Base-by-base conservation (phyloP, 2,797 vertebrate genomes). In the Acipenser ruthenus region DNA sequence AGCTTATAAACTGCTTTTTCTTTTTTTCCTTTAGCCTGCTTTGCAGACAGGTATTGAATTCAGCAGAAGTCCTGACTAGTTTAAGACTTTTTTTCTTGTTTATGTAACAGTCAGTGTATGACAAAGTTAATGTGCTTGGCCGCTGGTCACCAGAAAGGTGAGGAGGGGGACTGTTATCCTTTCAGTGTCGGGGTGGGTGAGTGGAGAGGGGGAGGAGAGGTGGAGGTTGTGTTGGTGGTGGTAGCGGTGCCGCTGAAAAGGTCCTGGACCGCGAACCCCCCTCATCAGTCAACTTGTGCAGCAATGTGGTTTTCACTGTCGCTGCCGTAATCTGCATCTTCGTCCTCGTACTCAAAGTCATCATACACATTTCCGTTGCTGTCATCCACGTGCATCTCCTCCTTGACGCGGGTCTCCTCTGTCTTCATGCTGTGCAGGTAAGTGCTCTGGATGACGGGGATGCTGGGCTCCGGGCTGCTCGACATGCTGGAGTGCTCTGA, bases 21-120 rank as follows among this genome's bases (percentile, higher is more conserved):
- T 75, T 83, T 77, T 83, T 70, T 75, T 86, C 81, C 79, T 68
- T 75, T 78, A 80, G 83, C 83, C 79, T 70, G 76, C 78, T 72
- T 75, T 58, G 66, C 9, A 61, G 85, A 66, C 82, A 88, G 85
- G 78, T 88, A 82, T 85, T 82, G 85, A 86, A 78, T 83, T 88
- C 87, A 86, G 88, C 84, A 83, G 86, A 88, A 82, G 84, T 88
- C 86, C 83, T 86, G 88, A 88, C 87, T 86, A 86, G 84, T 85
- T 37, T 68, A 88, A 88, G 86, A 89, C 85, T 88, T 90, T 18
- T 55, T 71, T 70, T 75, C 74, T 75, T 37, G 88, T 91, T 91
- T 86, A 87, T 94, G 94, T 97, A 97, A 98, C 96, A 99, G 95
- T 97, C 94, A 93, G 91, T 94, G 91, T 95, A 90, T 89, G 91